Conservation (phyloP, 1,140 invertebrate genomes). For the Pemphigus obesinymphae region DNA sequence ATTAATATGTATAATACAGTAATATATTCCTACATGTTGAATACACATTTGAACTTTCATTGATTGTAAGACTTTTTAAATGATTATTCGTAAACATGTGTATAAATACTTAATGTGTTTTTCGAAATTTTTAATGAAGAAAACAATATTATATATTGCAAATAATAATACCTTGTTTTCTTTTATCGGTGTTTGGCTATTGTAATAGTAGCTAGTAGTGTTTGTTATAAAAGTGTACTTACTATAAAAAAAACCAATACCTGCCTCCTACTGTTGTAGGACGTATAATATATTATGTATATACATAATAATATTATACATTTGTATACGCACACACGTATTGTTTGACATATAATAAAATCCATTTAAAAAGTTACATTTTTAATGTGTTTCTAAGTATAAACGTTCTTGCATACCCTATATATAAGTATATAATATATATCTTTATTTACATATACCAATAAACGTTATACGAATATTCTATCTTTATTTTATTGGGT, state of each 20-base stretch:
- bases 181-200: neutral
- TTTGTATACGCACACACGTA: neutral
- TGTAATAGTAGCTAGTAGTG: no score
- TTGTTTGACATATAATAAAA: neutral
- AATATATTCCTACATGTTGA: no score
- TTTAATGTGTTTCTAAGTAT: neutral
- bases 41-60: neutral
- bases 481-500: neutral
- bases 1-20: no score
- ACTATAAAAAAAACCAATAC: neutral
- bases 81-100: neutral
- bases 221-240: neutral
- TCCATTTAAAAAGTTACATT: neutral
- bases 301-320: neutral
- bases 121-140: neutral
- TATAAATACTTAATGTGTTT: neutral
- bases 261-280: no score
- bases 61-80: neutral
- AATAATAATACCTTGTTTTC: neutral
- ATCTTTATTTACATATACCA: no score
- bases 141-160: neutral
- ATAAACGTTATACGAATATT: neutral
- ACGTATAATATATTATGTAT: no score
- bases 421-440: no score
- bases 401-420: no score